Conservation (phyloP, 2,888 invertebrate genomes). For the Hyalella azteca region DNA sequence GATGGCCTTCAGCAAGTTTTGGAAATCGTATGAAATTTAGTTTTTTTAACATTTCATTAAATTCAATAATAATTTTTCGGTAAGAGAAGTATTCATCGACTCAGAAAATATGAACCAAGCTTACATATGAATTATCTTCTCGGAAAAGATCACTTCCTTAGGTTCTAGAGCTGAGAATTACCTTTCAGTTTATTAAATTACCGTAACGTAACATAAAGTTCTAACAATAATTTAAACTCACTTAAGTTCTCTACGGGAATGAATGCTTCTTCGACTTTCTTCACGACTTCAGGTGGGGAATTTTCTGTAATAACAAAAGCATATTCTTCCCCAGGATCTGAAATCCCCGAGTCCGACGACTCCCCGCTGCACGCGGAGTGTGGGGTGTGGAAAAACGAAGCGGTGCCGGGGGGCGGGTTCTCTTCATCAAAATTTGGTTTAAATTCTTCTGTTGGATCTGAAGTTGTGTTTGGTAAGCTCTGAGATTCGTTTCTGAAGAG, state of each 20-base stretch:
- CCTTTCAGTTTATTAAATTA: no score
- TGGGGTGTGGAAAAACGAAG: slow-evolving; percentile 26
- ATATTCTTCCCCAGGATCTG: slow-evolving; percentile 59
- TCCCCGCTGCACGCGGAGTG: slow-evolving; percentile 45
- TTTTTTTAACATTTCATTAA: no score
- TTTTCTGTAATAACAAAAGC: slow-evolving; percentile 59
- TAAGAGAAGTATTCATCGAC: no score
- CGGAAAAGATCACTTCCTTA: no score
- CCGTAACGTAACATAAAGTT: no score
- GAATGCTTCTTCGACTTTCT: slow-evolving; percentile 54
- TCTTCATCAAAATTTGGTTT: background rate
- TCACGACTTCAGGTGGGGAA: slow-evolving; percentile 54
- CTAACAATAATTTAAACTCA: no score
- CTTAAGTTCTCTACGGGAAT: slow-evolving; percentile 56
- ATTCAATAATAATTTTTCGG: no score
- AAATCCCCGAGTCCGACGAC: slow-evolving; percentile 58
- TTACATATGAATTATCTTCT: no score
- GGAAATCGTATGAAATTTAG: no score
- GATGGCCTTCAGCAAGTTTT: no score
- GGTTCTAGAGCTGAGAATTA: no score
- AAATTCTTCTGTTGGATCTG: background rate
- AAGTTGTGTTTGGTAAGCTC: background rate
- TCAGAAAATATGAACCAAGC: no score
- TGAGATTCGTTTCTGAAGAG: background rate
- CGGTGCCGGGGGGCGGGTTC: background rate